Evolutionary conservation across 2,888 invertebrate genomes (phyloP), one percentile per base, ranked within the genome.

Genomic region (Argyresthia goedartella): DNA sequence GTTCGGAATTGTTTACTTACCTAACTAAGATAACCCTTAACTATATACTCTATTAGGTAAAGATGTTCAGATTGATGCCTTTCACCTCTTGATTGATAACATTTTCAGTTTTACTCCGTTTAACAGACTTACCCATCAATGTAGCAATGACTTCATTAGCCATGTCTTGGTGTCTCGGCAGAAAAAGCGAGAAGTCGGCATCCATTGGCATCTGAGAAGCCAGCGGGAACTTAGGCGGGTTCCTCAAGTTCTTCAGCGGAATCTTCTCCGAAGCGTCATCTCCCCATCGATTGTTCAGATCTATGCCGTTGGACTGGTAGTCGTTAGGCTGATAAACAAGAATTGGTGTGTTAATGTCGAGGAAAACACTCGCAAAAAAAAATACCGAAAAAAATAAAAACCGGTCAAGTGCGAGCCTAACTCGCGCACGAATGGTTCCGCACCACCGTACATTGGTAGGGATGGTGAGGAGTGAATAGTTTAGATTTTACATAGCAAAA

Each of bases 141-240:
- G 91, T 81, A 51, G 91, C 88, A 51, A 93, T 91, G 54, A 95
- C 88, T 57, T 90, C 86, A 0, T 89, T 88, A 6, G 95, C 94
- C 69, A 93, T 89, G 50, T 85, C 84, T 45, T 92, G 89, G 69
- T 96, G 95, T 14, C 71, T 79, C 0, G 92, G 91, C 54, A 92
- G 87, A 66, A 95, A 95, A 14, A 93, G 78, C 0, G 94, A 94
- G 74, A 95, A 95, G 59, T 90, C 88, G 0, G 88, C 87, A 53
- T 90, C 90, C 1, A 87, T 77, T 1, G 87, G 87, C 52, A 93
- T 75, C 56, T 88, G 81, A 58, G 87, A 69, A 0, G 92, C 89
- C 14, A 88, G 63, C 1, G 74, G 79, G 54, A 93, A 77, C 56
- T 89, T 79, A 0, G 93, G 93, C 48, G 90, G 61, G 2, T 74